phyloP scores from a whole-genome alignment of 1,140 invertebrate species.

The Anastrepha ludens region DNA sequence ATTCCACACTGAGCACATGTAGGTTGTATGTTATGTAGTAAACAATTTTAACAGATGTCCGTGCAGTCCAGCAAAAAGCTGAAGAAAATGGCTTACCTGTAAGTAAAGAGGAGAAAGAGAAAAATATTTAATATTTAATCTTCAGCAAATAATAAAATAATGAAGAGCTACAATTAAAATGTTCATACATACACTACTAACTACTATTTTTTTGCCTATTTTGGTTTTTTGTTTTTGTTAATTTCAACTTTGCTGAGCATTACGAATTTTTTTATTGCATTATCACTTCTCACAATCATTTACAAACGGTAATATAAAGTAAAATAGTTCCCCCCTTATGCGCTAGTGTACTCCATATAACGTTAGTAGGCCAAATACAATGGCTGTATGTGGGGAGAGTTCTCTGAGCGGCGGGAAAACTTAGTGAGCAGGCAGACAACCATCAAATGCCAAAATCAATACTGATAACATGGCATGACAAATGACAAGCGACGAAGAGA shows the following conservation, averaged over 20 bases:
- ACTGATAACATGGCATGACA: slow-evolving; percentile 32
- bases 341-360: neutral
- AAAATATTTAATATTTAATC: too few species aligned
- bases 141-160: too few species aligned
- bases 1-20: neutral
- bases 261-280: neutral
- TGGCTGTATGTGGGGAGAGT: neutral
- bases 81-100: slow-evolving; percentile 46
- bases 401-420: slow-evolving; percentile 10
- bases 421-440: neutral
- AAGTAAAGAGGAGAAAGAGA: neutral
- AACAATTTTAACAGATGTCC: neutral
- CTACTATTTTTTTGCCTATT: too few species aligned
- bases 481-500: neutral
- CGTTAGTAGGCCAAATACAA: slow-evolving; percentile 37
- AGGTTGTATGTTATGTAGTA: neutral
- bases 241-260: neutral
- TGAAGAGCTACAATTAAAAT: too few species aligned
- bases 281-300: slow-evolving; percentile 6
- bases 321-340: neutral
- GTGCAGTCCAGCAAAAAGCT: neutral
- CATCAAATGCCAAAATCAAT: slow-evolving; percentile 42
- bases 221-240: neutral
- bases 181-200: too few species aligned
- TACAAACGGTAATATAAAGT: slow-evolving; percentile 5